Percentiles rank a stretch among this genome's conserved stretches.
These are phyloP conservation scores for Thalassoma bifasciatum DNA, from an alignment of 2,113 vertebrate species.

Conservation along the genomic window DNA sequence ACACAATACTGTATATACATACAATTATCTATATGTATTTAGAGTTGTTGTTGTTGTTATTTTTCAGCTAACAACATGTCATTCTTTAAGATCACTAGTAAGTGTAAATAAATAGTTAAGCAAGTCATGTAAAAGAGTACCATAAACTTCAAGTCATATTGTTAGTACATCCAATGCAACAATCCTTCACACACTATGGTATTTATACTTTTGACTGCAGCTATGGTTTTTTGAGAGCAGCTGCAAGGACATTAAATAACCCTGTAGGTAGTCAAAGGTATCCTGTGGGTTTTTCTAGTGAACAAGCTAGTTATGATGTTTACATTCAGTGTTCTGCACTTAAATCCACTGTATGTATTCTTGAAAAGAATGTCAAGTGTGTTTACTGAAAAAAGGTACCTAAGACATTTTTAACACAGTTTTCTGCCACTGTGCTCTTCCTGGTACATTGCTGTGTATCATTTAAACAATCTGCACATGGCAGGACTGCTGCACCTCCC, in stretches of 20 bases:
- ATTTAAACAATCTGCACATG: not conserved
- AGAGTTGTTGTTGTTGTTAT: slow-evolving; percentile 62
- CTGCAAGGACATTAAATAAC: slow-evolving; percentile 34
- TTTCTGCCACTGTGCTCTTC: not conserved
- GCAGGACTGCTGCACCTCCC: not conserved
- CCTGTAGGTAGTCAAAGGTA: slow-evolving; percentile 22
- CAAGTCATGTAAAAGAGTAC: slow-evolving; percentile 73
- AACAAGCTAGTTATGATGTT: slow-evolving; percentile 9
- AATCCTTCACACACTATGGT: slow-evolving; percentile 25
- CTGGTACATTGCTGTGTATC: not conserved
- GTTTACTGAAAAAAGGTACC: not conserved
- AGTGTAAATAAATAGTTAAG: slow-evolving; percentile 74
- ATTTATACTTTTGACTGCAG: slow-evolving; percentile 36
- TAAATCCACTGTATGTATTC: not conserved
- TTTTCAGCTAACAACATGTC: slow-evolving; percentile 69
- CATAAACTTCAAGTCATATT: slow-evolving; percentile 62
- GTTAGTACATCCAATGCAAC: slow-evolving; percentile 59
- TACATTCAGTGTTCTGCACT: slow-evolving; percentile 4
- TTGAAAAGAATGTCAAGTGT: not conserved
- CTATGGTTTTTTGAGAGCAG: slow-evolving; percentile 23
- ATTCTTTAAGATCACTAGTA: slow-evolving; percentile 71
- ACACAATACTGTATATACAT: slow-evolving; percentile 82
- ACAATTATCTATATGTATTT: slow-evolving; percentile 74
- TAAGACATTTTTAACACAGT: not conserved
- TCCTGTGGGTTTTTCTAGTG: slow-evolving; percentile 7